Percentiles rank a stretch among this genome's conserved stretches.
Conservation (phyloP, 2,113 vertebrate species). For the Bubo scandiacus region DNA sequence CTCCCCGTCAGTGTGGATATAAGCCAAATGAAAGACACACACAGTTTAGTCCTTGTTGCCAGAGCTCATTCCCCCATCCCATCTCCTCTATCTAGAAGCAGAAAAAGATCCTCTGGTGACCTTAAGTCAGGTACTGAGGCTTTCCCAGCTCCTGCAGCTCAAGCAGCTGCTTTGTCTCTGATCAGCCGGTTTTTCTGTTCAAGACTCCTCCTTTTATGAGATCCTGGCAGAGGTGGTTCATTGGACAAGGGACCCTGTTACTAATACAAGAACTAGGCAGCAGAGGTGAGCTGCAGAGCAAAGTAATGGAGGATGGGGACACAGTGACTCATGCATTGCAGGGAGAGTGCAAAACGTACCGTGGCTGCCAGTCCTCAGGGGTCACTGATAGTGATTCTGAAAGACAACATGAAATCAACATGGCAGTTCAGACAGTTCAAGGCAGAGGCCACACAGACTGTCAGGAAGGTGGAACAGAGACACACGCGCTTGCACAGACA, state of each 20-base stretch:
- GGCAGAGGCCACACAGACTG: conserved; percentile 66
- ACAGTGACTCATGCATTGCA: conserved; percentile 73
- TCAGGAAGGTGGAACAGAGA: conserved; percentile 30
- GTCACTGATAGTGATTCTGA: conserved; percentile 99
- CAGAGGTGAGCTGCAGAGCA: conserved; percentile 55
- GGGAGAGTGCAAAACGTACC: conserved; percentile 86
- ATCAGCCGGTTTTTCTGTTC: conserved; percentile 38
- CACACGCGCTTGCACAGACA: background rate
- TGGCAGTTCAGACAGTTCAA: conserved; percentile 78
- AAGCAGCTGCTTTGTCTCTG: conserved; percentile 25
- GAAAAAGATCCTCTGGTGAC: background rate
- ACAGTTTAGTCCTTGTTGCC: background rate
- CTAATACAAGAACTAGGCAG: conserved; percentile 21
- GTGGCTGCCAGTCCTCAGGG: conserved; percentile 91
- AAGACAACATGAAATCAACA: conserved; percentile 92
- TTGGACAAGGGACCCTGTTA: conserved; percentile 51
- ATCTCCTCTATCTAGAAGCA: background rate
- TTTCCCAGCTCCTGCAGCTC: conserved; percentile 26
- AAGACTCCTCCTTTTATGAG: conserved; percentile 63
- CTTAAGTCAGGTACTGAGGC: background rate
- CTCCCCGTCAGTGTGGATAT: background rate
- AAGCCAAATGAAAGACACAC: background rate
- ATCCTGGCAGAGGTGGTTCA: conserved; percentile 65
- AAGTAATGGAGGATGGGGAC: conserved; percentile 44
- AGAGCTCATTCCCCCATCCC: conserved; percentile 29